Conservation (phyloP, 2,888 invertebrate genomes). For the Cryptophagus acutangulus region DNA sequence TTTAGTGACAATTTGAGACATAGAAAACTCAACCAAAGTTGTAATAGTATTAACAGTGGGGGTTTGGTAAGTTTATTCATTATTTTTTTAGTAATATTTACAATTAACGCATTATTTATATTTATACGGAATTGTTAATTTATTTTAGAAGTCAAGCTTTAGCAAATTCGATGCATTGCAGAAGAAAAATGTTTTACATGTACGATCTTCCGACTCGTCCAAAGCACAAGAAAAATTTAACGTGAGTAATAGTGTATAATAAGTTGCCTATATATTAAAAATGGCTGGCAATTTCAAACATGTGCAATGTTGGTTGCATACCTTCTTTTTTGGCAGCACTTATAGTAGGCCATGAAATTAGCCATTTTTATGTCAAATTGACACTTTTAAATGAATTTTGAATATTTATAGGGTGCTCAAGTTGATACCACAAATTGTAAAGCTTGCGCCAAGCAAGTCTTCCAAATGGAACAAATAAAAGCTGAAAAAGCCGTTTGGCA, state of each 20-base stretch:
- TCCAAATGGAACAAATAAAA: constrained; percentile 94
- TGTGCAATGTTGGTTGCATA: constrained; percentile 1
- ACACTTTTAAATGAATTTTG: not conserved
- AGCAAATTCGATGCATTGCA: constrained; percentile 69
- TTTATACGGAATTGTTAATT: not conserved
- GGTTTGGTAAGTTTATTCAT: constrained; percentile 16
- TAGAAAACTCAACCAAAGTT: constrained; percentile 3
- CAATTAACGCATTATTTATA: not conserved
- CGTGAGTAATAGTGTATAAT: constrained; percentile 53
- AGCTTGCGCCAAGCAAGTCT: constrained; percentile 83
- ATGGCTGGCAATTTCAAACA: not conserved
- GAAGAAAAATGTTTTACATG: constrained; percentile 63
- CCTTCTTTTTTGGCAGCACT: no score
- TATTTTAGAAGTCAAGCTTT: constrained; percentile 68
- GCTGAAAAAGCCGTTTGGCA: constrained; percentile 89
- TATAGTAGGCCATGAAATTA: no score
- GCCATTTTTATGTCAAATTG: not conserved
- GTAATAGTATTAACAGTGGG: constrained; percentile 13
- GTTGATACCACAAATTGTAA: constrained; percentile 65
- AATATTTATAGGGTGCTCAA: constrained; percentile 45
- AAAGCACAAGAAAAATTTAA: constrained; percentile 65
- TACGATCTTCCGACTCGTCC: constrained; percentile 61
- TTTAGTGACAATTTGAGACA: constrained; percentile 16
- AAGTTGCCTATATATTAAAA: no score
- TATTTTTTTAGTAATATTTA: no score